Evolutionary conservation across 2,797 vertebrate genomes (phyloP), one percentile per base, ranked within the genome.

Genomic region (Sorex maritimensis): DNA sequence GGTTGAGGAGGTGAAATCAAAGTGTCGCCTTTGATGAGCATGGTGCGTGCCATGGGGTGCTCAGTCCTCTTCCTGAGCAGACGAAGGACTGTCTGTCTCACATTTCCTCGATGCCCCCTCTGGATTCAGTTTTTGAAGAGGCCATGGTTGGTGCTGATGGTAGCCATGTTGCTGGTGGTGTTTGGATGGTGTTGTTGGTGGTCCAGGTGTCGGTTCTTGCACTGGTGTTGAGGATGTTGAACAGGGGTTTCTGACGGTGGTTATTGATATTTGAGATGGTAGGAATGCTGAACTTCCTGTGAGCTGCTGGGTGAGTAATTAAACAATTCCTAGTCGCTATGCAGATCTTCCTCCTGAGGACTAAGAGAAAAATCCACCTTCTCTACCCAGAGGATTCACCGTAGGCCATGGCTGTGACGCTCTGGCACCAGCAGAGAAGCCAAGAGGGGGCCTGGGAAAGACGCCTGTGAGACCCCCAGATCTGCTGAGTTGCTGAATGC

Each of bases 51-150:
- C 41, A 12, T 4, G 6, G 30, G 19, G 58, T 61, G 23, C 5
- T 0, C 3, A 26, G 26, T 9, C 6, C 13, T 1, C 9, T 55
- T 75, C 73, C 71, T 11, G n/a, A 6, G 63, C 55, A 6, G 3
- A 2, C 1, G 14, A 34, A 7, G 28, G 12, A 26, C 24, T 44
- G 9, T 10, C 23, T 0, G 5, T 6, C 58, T 41, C 17, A 28
- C 0, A 3, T 15, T 15, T 26, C 44, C 0, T 19, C 7, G 1
- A 34, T 21, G 46, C 24, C 71, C 19, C 13, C 30, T 49, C 34
- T 19, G 10, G 0, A 10, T 69, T 63, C 8, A 7, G 87, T 15
- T 30, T 88, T 75, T 12, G 10, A 34, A 30, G 49, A 30, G 34
- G 7, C 26, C 67, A 1, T 26, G 17, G 49, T 11, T 26, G n/a